Evolutionary conservation across 2,888 invertebrate species (phyloP).

Genomic region (Anthophora plumipes): DNA sequence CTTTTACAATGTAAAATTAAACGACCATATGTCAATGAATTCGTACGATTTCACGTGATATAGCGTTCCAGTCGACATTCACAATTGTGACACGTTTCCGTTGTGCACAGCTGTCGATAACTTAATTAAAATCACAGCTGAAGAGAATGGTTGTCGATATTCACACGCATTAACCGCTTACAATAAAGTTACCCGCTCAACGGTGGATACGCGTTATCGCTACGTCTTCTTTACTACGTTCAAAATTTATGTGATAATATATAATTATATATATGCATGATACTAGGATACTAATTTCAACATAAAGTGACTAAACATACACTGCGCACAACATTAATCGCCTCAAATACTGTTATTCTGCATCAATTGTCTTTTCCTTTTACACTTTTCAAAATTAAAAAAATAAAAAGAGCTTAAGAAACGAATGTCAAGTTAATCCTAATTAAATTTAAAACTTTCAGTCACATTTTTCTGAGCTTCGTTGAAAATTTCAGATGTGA

Average conservation of each 20-base stretch:
- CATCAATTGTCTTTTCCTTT: not conserved
- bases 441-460: no score
- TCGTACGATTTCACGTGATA: constrained; percentile 29
- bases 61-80: constrained; percentile 12
- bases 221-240: constrained; percentile 1
- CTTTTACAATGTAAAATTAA: constrained; percentile 3
- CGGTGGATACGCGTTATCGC: constrained; percentile 3
- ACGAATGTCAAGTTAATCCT: no score
- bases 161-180: constrained; percentile 57
- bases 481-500: no score
- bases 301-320: not conserved
- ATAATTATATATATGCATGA: not conserved
- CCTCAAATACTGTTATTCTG: not conserved
- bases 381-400: not conserved
- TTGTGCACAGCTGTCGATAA: constrained; percentile 68
- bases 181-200: constrained; percentile 49
- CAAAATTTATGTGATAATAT: constrained; percentile 11
- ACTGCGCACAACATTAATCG: not conserved
- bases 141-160: constrained; percentile 56
- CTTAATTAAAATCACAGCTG: constrained; percentile 69
- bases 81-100: constrained; percentile 25
- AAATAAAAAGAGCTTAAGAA: no score
- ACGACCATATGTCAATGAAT: constrained; percentile 23
- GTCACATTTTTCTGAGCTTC: not conserved
- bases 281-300: not conserved